Percentiles rank a stretch among this genome's conserved stretches.
Conservation (phyloP, 2,888 invertebrate genomes). For the Lithophane semibrunnea region DNA sequence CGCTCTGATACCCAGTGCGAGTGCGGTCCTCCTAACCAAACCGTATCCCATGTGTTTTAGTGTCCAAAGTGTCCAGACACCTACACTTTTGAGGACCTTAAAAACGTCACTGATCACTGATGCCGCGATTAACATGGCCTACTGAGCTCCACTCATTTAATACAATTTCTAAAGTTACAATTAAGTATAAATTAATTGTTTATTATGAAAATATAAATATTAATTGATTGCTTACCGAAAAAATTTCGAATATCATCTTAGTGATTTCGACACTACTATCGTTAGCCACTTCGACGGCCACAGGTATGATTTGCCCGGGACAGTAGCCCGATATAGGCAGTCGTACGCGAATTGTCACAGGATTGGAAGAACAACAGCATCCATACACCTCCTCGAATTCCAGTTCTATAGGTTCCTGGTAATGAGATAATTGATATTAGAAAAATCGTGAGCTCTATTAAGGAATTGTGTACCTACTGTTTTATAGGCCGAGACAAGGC, state of each 20-base stretch:
- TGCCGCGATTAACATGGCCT: background rate
- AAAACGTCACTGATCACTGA: background rate
- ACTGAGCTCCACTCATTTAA: background rate
- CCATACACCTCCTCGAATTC: slow-evolving; percentile 77
- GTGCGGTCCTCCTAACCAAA: background rate
- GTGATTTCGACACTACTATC: slow-evolving; percentile 74
- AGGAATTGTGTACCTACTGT: no score
- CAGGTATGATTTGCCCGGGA: slow-evolving; percentile 78
- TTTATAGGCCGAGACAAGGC: background rate
- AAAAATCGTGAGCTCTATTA: no score
- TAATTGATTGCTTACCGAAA: slow-evolving; percentile 65
- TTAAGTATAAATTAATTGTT: no score
- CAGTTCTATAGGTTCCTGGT: slow-evolving; percentile 75
- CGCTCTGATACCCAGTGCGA: background rate
- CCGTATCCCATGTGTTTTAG: background rate
- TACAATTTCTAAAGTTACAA: no score
- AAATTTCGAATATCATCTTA: slow-evolving; percentile 75
- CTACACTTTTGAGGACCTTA: background rate
- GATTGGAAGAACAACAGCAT: slow-evolving; percentile 70
- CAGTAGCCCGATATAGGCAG: slow-evolving; percentile 78
- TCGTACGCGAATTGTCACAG: slow-evolving; percentile 66
- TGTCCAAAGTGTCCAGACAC: background rate
- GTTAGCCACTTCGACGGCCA: slow-evolving; percentile 73
- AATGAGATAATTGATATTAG: background rate
- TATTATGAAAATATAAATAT: background rate